Evolutionary conservation across 2,888 invertebrate genomes (phyloP), one percentile per base, ranked within the genome.

Genomic region (Syrista parreyssii): DNA sequence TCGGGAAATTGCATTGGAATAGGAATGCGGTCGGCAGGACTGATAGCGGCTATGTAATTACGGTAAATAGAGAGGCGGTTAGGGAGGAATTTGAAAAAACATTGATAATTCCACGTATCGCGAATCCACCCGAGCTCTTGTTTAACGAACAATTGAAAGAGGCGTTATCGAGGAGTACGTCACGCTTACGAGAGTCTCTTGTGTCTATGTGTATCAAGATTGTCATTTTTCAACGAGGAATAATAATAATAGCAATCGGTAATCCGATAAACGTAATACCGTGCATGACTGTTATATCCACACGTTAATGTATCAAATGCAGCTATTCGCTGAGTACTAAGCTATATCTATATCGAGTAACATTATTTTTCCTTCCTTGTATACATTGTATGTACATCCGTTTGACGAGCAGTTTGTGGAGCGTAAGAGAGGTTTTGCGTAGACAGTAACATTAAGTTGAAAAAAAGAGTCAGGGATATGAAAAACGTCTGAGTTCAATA

Each of bases 21-120:
- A 30, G 36, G 9, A 30, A 30, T 36, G 35, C 36, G 36, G 15
- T 34, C 34, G 31, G 71, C 71, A 1, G 32, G 71, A 71, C 32
- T 71, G 71, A 71, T 74, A 36, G 12, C 74, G 33, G 74, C 31
- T 34, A 36, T 55, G 55, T 36, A 34, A 71, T 71, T 71, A 71
- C 33, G 71, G 31, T 23, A 30, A 71, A 71, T 11, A 33, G 71
- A 55, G 23, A 9, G 55, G 9, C 2, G 36, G 12, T 4, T 1
- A 36, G 31, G 31, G 31, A 4, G 31, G 71, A 15, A 31, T 31
- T 71, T 71, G 71, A 30, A 71, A 71, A 71, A 71, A 71, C 32
- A 71, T 31, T 32, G 31, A 71, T 71, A 71, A 23, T 55, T 55
- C 55, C 23, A 23, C 55, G 55, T 55, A 55, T 55, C 55, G 55